These are phyloP conservation scores for Stegastes partitus DNA, from an alignment of 2,113 vertebrate genomes.

Conservation along the genomic window DNA sequence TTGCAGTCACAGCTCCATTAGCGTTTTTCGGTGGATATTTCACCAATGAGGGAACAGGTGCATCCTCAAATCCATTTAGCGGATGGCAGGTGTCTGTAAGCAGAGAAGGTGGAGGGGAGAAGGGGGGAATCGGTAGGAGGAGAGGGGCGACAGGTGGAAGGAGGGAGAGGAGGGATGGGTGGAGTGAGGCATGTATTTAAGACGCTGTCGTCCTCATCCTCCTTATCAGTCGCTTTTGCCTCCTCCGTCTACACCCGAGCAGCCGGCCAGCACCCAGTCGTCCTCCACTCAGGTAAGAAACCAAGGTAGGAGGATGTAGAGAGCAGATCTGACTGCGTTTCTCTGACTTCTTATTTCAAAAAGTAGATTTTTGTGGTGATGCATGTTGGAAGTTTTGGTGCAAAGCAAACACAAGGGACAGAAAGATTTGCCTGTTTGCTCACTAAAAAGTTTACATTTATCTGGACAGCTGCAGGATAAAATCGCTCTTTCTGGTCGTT, in stretches of 20 bases:
- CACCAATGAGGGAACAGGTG: not conserved
- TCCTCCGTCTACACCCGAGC: slow-evolving; percentile 58
- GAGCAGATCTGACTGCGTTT: slow-evolving; percentile 6
- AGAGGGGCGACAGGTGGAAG: slow-evolving; percentile 61
- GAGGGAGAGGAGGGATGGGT: slow-evolving; percentile 61
- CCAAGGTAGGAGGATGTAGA: not conserved
- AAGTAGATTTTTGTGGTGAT: not conserved
- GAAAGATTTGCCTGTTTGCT: slow-evolving; percentile 11
- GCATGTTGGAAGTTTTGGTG: not conserved
- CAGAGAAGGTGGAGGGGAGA: slow-evolving; percentile 57
- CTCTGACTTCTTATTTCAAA: not conserved
- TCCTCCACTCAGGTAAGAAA: slow-evolving; percentile 72
- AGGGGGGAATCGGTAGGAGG: slow-evolving; percentile 6
- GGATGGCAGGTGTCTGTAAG: slow-evolving; percentile 70
- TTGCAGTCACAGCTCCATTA: slow-evolving; percentile 20
- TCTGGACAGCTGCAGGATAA: not conserved
- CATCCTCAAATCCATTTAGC: slow-evolving; percentile 7
- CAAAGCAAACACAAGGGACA: not conserved
- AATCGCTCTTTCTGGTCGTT: not conserved
- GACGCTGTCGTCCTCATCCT: slow-evolving; percentile 54
- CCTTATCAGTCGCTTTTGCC: slow-evolving; percentile 48
- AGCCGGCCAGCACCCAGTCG: slow-evolving; percentile 46
- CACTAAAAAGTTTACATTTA: not conserved
- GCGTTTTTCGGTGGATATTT: slow-evolving; percentile 17
- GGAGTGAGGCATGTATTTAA: slow-evolving; percentile 82